A percentile compares a stretch with the other conserved stretches of the same genome.
phyloP scores from a whole-genome alignment of 1,140 invertebrate species.

The Acromyrmex echinatior region DNA sequence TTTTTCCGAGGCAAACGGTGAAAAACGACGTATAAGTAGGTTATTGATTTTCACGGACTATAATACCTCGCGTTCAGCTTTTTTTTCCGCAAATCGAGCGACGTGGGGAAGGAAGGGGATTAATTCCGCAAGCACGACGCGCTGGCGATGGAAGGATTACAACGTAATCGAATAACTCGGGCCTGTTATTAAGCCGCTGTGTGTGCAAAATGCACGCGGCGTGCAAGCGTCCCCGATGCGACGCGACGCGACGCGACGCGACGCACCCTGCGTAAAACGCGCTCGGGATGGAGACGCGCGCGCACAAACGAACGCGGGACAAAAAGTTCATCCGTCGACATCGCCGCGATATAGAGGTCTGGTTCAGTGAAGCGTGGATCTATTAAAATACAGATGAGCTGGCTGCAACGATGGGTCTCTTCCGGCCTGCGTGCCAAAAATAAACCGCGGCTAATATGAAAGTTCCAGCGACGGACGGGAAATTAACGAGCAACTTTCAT shows the following conservation, averaged over 20 bases:
- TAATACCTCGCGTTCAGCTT: slow-evolving; percentile 43
- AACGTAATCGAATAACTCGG: slow-evolving; percentile 59
- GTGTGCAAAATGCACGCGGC: slow-evolving; percentile 42
- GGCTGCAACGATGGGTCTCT: slow-evolving; percentile 54
- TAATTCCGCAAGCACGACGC: slow-evolving; percentile 56
- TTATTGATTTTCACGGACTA: slow-evolving; percentile 60
- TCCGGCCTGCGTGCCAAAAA: slow-evolving; percentile 62
- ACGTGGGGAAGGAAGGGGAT: slow-evolving; percentile 28
- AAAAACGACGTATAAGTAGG: slow-evolving; percentile 54
- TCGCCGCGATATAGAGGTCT: slow-evolving; percentile 56
- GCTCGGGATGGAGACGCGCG: slow-evolving; percentile 24
- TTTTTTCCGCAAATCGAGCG: slow-evolving; percentile 40
- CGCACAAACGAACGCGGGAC: slow-evolving; percentile 49
- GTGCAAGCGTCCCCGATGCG: slow-evolving; percentile 37
- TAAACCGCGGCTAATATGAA: slow-evolving; percentile 55
- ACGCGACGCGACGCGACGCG: slow-evolving; percentile 26
- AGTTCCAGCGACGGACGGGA: slow-evolving; percentile 17
- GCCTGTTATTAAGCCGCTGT: slow-evolving; percentile 48
- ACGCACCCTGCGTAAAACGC: slow-evolving; percentile 52
- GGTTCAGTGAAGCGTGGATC: slow-evolving; percentile 59
- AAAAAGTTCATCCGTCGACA: slow-evolving; percentile 63
- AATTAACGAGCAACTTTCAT: slow-evolving; percentile 53
- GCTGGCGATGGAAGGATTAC: slow-evolving; percentile 52
- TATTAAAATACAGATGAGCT: slow-evolving; percentile 63
- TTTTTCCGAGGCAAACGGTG: slow-evolving; percentile 9